Percentiles rank a stretch among this genome's conserved stretches.
phyloP scores from a whole-genome alignment of 2,888 invertebrate genomes.

The Ptilodon capucinus region DNA sequence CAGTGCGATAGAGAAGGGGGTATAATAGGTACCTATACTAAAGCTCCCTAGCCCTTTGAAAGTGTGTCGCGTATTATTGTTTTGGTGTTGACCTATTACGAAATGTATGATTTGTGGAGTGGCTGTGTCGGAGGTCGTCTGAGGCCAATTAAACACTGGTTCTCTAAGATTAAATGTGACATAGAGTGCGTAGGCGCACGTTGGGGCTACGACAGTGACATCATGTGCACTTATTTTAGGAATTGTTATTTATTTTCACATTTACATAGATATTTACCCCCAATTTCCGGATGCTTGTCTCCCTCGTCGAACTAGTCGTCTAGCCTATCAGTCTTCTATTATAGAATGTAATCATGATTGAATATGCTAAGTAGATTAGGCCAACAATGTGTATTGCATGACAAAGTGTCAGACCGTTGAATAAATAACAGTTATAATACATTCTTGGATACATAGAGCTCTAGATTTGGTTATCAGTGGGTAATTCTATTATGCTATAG shows the following conservation, averaged over 20 bases:
- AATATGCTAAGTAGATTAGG: slow-evolving; percentile 1
- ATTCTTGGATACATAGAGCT: background rate
- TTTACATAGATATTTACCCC: background rate
- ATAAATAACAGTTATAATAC: slow-evolving; percentile 8
- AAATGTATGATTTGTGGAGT: slow-evolving; percentile 54
- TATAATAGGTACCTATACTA: slow-evolving; percentile 38
- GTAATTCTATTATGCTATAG: background rate
- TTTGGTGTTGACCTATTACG: slow-evolving; percentile 72
- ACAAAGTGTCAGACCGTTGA: slow-evolving; percentile 5
- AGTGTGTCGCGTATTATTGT: slow-evolving; percentile 73
- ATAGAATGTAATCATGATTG: background rate
- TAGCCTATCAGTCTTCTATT: background rate
- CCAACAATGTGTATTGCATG: slow-evolving; percentile 5
- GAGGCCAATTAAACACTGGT: slow-evolving; percentile 38
- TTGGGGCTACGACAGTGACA: slow-evolving; percentile 48
- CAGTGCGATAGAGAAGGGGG: slow-evolving; percentile 55
- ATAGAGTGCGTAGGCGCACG: slow-evolving; percentile 51
- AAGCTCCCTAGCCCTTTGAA: slow-evolving; percentile 62
- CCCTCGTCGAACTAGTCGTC: background rate
- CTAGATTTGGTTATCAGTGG: background rate
- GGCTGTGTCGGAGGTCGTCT: slow-evolving; percentile 39
- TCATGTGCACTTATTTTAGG: slow-evolving; percentile 56
- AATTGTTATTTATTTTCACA: slow-evolving; percentile 26
- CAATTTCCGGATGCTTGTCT: background rate
- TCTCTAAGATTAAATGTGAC: slow-evolving; percentile 46